Evolutionary conservation across 2,797 vertebrate species (phyloP), one percentile per base, ranked within the genome.

Genomic region (Aplochiton taeniatus): DNA sequence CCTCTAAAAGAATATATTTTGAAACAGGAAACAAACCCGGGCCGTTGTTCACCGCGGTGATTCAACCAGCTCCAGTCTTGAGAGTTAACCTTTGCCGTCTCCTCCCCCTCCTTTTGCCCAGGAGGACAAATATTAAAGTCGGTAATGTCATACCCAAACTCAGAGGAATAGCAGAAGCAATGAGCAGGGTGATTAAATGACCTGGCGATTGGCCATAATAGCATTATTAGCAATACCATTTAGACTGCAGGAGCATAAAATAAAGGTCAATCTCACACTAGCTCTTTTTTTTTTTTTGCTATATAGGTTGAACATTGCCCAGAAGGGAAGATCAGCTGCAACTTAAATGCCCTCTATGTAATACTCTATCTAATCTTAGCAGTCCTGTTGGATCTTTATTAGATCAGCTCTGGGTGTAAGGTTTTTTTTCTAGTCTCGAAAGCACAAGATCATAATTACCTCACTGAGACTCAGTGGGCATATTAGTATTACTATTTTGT

Each of bases 241-340:
- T 84, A 74, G 77, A 74, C 86, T 69, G 66, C 48, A 20, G 50
- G 66, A 58, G 55, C 68, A 74, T 77, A 73, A 70, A 73, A 58
- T 61, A 79, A 88, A 89, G 88, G 88, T 90, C 88, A 88, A 49
- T 83, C 69, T 79, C 77, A 74, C 74, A 81, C 63, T 69, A 66
- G 76, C 71, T 70, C 81, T 81, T 31, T 6, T 31, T 31, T n/a
- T 83, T 88, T 87, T 86, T 64, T 71, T 65, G 46, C 63, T 31
- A 68, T 68, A 72, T 70, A 70, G 72, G 62, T 58, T 63, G 76
- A 65, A 77, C 73, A 74, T 57, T 68, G 65, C 76, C 80, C 67
- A 57, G 43, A 74, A 68, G 46, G 55, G 9, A 11, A 68, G 43
- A 63, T n/a, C 57, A 19, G 66, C 61, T 48, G 61, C 61, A 61